Percentiles rank a stretch among this genome's conserved stretches.
These are phyloP conservation scores for Drosophila ochracea DNA, from an alignment of 2,888 invertebrate species.

Conservation along the genomic window DNA sequence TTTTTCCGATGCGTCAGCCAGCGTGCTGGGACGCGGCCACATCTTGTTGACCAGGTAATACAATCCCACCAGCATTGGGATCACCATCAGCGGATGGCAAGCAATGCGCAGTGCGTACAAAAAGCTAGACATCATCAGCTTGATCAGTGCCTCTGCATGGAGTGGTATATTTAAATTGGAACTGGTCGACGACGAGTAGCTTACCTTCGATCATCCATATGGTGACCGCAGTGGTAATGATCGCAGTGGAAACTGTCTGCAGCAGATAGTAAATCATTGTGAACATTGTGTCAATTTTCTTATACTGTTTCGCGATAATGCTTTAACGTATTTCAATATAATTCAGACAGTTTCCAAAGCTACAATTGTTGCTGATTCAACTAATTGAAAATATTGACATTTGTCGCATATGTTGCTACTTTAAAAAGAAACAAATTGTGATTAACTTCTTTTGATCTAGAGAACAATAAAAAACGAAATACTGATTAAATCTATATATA, in stretches of 20 bases:
- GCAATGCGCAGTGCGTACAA: slow-evolving; percentile 44
- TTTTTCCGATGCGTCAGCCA: not conserved
- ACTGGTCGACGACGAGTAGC: not conserved
- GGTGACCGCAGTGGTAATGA: slow-evolving; percentile 37
- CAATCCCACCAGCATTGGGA: slow-evolving; percentile 44
- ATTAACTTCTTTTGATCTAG: not conserved
- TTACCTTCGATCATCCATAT: slow-evolving; percentile 61
- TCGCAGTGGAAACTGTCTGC: slow-evolving; percentile 40
- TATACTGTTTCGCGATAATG: not conserved
- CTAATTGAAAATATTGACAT: not conserved
- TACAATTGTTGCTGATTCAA: not conserved
- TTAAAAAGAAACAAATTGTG: not conserved
- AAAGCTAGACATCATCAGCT: slow-evolving; percentile 61
- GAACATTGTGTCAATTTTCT: slow-evolving; percentile 20
- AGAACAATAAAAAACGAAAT: not conserved
- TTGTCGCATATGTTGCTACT: not conserved
- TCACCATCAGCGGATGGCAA: slow-evolving; percentile 62
- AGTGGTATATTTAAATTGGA: not conserved
- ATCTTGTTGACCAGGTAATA: slow-evolving; percentile 33
- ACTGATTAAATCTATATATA: not conserved
- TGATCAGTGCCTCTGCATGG: slow-evolving; percentile 56
- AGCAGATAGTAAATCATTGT: slow-evolving; percentile 57
- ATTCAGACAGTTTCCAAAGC: not conserved
- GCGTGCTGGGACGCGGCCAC: slow-evolving; percentile 22
- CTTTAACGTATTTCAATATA: slow-evolving; percentile 4